Evolutionary conservation across 2,113 vertebrate species (phyloP), one percentile per base, ranked within the genome.

Genomic region (Scophthalmus maximus): DNA sequence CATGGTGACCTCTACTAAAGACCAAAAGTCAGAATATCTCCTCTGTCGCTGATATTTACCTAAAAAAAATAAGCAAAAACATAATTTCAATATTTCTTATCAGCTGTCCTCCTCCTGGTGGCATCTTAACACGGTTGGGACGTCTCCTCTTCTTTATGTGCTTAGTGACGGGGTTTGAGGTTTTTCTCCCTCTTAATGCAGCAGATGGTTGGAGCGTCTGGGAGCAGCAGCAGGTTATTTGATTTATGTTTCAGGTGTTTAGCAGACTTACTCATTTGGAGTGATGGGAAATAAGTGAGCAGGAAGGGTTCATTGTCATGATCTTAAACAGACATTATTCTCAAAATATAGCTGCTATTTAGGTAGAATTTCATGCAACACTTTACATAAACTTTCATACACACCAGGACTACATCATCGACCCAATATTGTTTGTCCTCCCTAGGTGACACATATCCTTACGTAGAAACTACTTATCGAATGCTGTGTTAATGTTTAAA

Each of bases 181-280:
- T 42, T 79, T 67, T 46, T 85, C 58, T 81, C 64, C 82, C 55
- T 67, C 76, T 83, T 69, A 63, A 73, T 74, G 72, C 73, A 87
- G 76, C 88, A 89, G 87, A 91, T 85, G 85, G 82, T 79, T 68
- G 1, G 34, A 79, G 68, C 71, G 18, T 88, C 79, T 89, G 87
- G 65, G 73, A 87, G 56, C 79, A 82, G 76, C 80, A 84, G 53
- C 82, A 81, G 65, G 76, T 87, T 83, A 84, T 83, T 88, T 29
- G 72, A 79, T 86, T 87, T 82, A 73, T 68, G 78, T 76, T 81
- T 80, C 62, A 55, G 68, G 62, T 83, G 46, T 85, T 87, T 85
- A 86, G 74, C 75, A 70, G 64, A 63, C 26, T 72, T 34, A 62
- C 66, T 87, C 77, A 86, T 86, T 26, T 26, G 46, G 15, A 68